A percentile compares a stretch with the other conserved stretches of the same genome.
Evolutionary conservation across 1,140 invertebrate species (phyloP).

Genomic region (Sesamia nonagrioides): DNA sequence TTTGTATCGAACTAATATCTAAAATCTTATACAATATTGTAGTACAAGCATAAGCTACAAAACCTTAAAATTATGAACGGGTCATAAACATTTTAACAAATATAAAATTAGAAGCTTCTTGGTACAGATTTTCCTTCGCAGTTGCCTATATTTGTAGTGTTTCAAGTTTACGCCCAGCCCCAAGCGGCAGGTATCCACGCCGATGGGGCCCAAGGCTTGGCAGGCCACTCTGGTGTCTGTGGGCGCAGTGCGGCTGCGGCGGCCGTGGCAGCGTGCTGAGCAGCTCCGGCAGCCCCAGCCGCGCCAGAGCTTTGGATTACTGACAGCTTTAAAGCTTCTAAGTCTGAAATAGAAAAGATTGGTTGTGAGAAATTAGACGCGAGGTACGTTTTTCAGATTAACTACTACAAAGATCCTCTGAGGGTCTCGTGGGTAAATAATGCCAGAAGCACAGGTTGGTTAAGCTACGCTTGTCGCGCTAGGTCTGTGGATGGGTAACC

Average conservation of each 20-base stretch:
- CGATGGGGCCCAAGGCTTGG: conserved; percentile 58
- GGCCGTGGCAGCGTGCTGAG: conserved; percentile 78
- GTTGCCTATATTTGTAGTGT: not conserved
- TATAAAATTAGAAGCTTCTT: not conserved
- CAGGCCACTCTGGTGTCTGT: conserved; percentile 58
- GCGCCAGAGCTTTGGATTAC: conserved; percentile 81
- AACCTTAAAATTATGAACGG: too few relatives aligned
- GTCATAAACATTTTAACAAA: not conserved
- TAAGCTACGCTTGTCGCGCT: too few relatives aligned
- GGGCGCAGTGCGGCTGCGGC: conserved; percentile 76
- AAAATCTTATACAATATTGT: too few relatives aligned
- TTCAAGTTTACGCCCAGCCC: conserved; percentile 74
- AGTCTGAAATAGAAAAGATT: conserved; percentile 61
- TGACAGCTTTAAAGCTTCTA: conserved; percentile 79
- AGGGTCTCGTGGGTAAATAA: too few relatives aligned
- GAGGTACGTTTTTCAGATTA: too few relatives aligned
- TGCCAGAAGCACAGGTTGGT: too few relatives aligned
- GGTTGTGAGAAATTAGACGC: not conserved
- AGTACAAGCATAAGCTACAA: too few relatives aligned
- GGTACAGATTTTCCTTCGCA: not conserved
- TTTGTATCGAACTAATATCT: too few relatives aligned
- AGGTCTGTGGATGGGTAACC: too few relatives aligned
- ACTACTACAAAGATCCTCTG: too few relatives aligned
- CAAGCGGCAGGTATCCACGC: conserved; percentile 62
- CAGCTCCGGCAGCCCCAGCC: conserved; percentile 80